Base-by-base conservation (phyloP, 1,140 invertebrate genomes). In the Cryptotermes secundus region DNA sequence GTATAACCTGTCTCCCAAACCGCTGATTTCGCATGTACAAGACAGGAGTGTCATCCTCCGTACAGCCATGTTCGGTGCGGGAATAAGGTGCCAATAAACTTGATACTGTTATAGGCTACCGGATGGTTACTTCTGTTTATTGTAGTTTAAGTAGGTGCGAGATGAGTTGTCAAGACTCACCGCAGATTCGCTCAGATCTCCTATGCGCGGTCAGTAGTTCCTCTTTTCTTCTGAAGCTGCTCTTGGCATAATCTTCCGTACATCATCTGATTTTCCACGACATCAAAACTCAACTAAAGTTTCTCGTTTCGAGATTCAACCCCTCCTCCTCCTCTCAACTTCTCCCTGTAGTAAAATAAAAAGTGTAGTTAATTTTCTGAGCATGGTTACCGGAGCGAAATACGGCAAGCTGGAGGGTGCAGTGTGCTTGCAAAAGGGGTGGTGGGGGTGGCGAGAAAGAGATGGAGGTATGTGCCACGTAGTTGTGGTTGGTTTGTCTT, bases 401-500 rank as follows among this genome's bases (percentile, higher is more conserved):
- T 81, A 45, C 35, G 42, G n/a, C 35, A 34, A 81, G 80, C 80
- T 38, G 80, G 26, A 45, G 80, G 80, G 35, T 81, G 80, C 35
- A 26, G 59, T n/a, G 0, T 72, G 26, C 45, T 19, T 49, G 45
- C 45, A 49, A 22, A 49, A 49, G 45, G 38, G 45, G 45, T 49
- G 45, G 45, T 19, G 45, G 45, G 45, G 45, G 45, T 22, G 45
- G 45, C 3, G 45, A 22, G 45, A 22, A 19, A 19, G n/a, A n/a
- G 9, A 26, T 7, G 14, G 59, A 31, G 26, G 4, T 31, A 72
- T 72, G 24, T 59, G 59, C 59, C 59, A 81, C 80, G 80, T 81
- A 81, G 80, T 81, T 81, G 80, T 81, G 80, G 80, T 81, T 81
- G 80, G 80, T 81, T 81, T 81, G 80, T 81, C 80, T 81, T 81